Evolutionary conservation across 2,797 vertebrate genomes (phyloP).

Genomic region (Pangasius djambal): DNA sequence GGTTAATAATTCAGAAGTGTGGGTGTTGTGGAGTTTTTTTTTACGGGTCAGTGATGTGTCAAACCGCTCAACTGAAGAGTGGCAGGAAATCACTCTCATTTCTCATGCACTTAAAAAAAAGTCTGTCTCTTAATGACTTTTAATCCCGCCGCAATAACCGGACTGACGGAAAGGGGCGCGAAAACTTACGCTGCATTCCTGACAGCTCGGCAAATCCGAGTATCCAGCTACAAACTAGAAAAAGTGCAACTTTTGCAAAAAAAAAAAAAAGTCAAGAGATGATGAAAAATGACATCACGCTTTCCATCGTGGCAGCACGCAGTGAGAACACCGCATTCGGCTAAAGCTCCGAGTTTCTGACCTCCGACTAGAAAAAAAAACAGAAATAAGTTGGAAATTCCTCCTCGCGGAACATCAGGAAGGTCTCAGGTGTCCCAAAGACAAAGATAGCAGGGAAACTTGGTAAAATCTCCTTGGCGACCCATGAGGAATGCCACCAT

Average conservation of each 20-base stretch:
- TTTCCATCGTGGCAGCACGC: neutral
- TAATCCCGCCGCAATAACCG: neutral
- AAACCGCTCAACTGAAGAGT: neutral
- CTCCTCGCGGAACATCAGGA: neutral
- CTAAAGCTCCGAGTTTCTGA: neutral
- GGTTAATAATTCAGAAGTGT: conserved; percentile 7
- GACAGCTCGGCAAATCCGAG: neutral
- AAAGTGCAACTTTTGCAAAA: neutral
- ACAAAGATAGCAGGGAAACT: too few species aligned
- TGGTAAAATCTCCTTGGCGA: too few species aligned
- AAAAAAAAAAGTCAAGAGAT: neutral
- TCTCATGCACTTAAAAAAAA: neutral
- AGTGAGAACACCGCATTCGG: neutral
- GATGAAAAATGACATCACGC: neutral
- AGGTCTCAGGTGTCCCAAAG: neutral
- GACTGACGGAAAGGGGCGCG: neutral
- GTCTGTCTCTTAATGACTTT: neutral
- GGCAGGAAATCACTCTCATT: neutral
- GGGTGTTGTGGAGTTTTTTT: neutral
- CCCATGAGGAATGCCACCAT: too few species aligned
- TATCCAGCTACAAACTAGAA: neutral
- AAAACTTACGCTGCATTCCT: neutral
- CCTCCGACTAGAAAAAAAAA: neutral
- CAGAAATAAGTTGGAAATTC: neutral
- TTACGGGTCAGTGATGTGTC: neutral